Conservation (phyloP, 1,140 invertebrate species). For the Papilio machaon region DNA sequence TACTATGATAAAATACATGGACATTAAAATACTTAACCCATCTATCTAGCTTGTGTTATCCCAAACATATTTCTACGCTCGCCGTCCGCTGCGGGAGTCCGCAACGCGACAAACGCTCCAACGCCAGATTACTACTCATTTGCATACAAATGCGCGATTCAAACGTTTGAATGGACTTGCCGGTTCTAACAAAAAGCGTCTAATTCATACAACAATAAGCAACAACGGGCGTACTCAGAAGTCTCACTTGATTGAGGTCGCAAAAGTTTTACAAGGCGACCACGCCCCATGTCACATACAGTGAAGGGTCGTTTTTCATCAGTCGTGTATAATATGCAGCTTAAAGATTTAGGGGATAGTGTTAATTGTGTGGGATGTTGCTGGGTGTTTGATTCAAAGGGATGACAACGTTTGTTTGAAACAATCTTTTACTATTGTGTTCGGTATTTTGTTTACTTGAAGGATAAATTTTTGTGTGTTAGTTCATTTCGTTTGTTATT, state of each 20-base stretch:
- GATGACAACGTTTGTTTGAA: slow-evolving; percentile 3
- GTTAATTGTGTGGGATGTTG: slow-evolving; percentile 39
- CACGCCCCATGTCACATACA: slow-evolving; percentile 56
- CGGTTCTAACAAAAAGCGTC: slow-evolving; percentile 75
- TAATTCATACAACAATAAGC: slow-evolving; percentile 77
- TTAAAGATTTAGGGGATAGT: slow-evolving; percentile 18
- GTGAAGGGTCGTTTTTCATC: slow-evolving; percentile 48
- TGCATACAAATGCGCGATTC: slow-evolving; percentile 75
- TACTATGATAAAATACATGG: not conserved
- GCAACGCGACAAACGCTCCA: slow-evolving; percentile 45
- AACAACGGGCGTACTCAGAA: slow-evolving; percentile 41
- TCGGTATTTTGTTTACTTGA: not conserved
- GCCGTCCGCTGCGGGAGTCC: not conserved
- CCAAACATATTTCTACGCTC: slow-evolving; percentile 9
- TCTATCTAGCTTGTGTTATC: slow-evolving; percentile 24
- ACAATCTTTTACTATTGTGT: not conserved
- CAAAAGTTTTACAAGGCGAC: slow-evolving; percentile 36
- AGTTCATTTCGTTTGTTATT: too few relatives aligned
- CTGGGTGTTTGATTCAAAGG: slow-evolving; percentile 17
- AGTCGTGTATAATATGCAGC: slow-evolving; percentile 43
- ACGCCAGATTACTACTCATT: slow-evolving; percentile 74
- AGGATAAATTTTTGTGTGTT: not conserved
- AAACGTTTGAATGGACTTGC: slow-evolving; percentile 68
- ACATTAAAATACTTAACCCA: slow-evolving; percentile 9
- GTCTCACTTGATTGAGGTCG: slow-evolving; percentile 54